Percentiles rank a stretch among this genome's conserved stretches.
These are phyloP conservation scores for Dendrolimus pini DNA, from an alignment of 2,888 invertebrate species.

Conservation along the genomic window DNA sequence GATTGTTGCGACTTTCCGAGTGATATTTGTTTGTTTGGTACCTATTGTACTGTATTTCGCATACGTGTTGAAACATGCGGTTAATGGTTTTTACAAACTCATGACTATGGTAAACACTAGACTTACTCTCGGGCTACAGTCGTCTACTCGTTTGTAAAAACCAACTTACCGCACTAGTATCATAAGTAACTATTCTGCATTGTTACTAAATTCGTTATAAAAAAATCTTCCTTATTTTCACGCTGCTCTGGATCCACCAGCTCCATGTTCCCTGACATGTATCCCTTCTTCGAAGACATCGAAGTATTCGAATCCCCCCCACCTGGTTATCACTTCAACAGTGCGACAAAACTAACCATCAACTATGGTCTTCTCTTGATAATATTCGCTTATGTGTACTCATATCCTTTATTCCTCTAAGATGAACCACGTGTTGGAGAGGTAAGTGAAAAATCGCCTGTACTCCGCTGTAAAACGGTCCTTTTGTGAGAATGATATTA, in stretches of 20 bases:
- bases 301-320: constrained; percentile 54
- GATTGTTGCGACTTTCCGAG: too few relatives aligned
- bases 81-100: too few relatives aligned
- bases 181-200: too few relatives aligned
- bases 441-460: background rate
- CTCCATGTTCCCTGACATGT: constrained; percentile 49
- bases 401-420: constrained; percentile 1
- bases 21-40: too few relatives aligned
- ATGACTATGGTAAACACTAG: too few relatives aligned
- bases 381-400: constrained; percentile 5
- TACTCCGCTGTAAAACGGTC: too few relatives aligned
- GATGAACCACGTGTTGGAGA: background rate
- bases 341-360: constrained; percentile 10
- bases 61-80: too few relatives aligned
- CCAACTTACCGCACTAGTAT: too few relatives aligned
- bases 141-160: too few relatives aligned
- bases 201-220: constrained; percentile 5
- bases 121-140: too few relatives aligned
- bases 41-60: too few relatives aligned
- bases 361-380: constrained; percentile 6
- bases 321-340: constrained; percentile 39
- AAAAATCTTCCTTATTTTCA: constrained; percentile 30
- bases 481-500: too few relatives aligned
- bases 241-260: constrained; percentile 43
- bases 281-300: constrained; percentile 54